These are phyloP conservation scores for Acanthornis magna DNA, from an alignment of 2,797 vertebrate genomes.

Conservation along the genomic window DNA sequence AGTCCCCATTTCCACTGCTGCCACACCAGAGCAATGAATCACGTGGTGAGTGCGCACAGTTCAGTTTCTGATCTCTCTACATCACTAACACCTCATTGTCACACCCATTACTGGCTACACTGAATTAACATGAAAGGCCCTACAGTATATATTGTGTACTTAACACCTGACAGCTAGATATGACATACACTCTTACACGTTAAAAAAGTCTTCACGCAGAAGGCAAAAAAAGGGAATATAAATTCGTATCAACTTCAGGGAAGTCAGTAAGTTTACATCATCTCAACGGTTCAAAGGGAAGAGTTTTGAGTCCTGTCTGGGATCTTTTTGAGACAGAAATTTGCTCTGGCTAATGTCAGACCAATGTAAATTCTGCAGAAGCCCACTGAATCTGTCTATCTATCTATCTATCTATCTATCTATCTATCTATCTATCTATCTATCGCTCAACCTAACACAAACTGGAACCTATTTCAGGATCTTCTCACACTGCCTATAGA, in stretches of 20 bases:
- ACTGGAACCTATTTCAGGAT: neutral
- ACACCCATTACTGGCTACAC: neutral
- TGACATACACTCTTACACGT: neutral
- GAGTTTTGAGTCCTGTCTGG: neutral
- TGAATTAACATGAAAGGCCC: neutral
- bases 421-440: too few relatives aligned
- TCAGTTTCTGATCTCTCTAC: neutral
- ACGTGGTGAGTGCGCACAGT: accelerated
- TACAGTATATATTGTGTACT: neutral
- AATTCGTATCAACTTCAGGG: neutral
- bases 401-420: too few relatives aligned
- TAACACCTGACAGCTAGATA: neutral
- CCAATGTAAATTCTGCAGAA: neutral
- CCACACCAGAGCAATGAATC: neutral
- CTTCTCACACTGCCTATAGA: neutral
- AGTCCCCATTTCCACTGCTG: neutral
- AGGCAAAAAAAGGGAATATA: neutral
- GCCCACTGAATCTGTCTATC: neutral
- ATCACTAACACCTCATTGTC: neutral
- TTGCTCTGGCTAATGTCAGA: neutral
- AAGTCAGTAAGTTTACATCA: neutral
- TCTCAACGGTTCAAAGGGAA: neutral
- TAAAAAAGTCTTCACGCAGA: neutral
- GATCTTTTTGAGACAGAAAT: neutral
- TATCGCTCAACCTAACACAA: neutral